Base-by-base conservation (phyloP, 1,140 invertebrate genomes). In the Trichonephila clavipes region DNA sequence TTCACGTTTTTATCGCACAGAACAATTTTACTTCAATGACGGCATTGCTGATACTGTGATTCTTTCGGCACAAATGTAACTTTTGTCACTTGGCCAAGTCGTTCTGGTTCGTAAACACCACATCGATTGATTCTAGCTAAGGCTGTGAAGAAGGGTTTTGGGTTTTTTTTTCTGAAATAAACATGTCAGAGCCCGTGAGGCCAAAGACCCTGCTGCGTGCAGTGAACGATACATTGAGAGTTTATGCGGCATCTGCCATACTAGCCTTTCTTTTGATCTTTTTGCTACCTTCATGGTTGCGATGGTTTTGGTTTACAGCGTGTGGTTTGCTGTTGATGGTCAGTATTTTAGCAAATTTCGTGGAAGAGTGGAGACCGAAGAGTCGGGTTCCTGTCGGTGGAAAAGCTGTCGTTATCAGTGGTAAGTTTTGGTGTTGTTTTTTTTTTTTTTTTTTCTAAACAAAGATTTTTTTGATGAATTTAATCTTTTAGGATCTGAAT, bases 361-460 rank as follows among this genome's bases (percentile, higher is more conserved):
- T 81, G 69, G 88, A 90, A 40, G 72, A 81, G 8, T 90, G 88
- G 88, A 81, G 21, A 16, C 66, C 88, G 0, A 77, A 66, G 21
- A 82, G 88, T 81, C 88, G 88, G 21, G 83, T 81, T 5, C 66
- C 40, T 18, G 28, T 90, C 18, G 82, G 66, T 72, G 89, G 88
- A 16, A 95, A 95, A 88, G 94, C 94, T 72, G 95, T 96, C 12
- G 94, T 96, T 58, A 94, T 95, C 90, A 94, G 95, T 95, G 96
- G 96, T 95, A 85, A 92, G 40, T 64, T 24, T 81, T 28, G 28
- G 28, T 1, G 28, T 28, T 28, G 0, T 28, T 81, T 81, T 0
- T 40, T 40, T 34, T 40, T 14, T 81, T 81, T 0, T 40, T 40
- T 34, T 40, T 14, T 81, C 28, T 34, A 5, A 24, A 12, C 5